Evolutionary conservation across 2,797 vertebrate genomes (phyloP), one percentile per base, ranked within the genome.

Genomic region (Cephalopachus bancanus): DNA sequence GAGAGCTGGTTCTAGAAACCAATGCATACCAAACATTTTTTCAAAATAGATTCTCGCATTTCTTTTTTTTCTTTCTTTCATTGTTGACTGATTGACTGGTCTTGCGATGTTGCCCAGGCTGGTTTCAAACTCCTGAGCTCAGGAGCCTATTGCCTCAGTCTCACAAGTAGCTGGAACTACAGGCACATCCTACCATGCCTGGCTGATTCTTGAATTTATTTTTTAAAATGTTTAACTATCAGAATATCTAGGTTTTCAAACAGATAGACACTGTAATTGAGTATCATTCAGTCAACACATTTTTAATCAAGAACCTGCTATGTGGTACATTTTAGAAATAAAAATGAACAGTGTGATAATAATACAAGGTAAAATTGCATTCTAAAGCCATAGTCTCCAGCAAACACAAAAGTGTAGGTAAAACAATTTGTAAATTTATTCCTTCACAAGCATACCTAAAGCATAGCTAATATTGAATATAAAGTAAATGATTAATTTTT

Each of bases 231-330:
- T 89, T 91, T 62, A 91, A 79, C 60, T 89, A 91, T 91, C 28
- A 91, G 17, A 81, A 83, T 93, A 88, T 49, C 79, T 74, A 67
- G 14, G 28, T 91, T 93, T 96, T 81, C 64, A 92, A 64, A 24
- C 33, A 90, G 69, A 93, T 51, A 67, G 81, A 57, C 60, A 86
- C 4, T 76, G 55, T 87, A 83, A 93, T 62, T 76, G 19, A 80
- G 74, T 84, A 83, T 89, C 22, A 84, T 69, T 89, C 55, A 80
- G 94, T 80, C 14, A 55, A 91, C 6, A 93, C 7, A 71, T 84
- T 91, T 87, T 88, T 91, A 44, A 93, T 91, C 71, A 93, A 91
- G 44, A 95, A 26, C 37, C 64, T 64, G 51, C 26, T 94, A 59
- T 60, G 20, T 60, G 72, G 28, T 75, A 89, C 5, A 91, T 74